Percentiles rank a stretch among this genome's conserved stretches.
Conservation (phyloP, 1,140 invertebrate genomes). For the Hydropsyche tenuis region DNA sequence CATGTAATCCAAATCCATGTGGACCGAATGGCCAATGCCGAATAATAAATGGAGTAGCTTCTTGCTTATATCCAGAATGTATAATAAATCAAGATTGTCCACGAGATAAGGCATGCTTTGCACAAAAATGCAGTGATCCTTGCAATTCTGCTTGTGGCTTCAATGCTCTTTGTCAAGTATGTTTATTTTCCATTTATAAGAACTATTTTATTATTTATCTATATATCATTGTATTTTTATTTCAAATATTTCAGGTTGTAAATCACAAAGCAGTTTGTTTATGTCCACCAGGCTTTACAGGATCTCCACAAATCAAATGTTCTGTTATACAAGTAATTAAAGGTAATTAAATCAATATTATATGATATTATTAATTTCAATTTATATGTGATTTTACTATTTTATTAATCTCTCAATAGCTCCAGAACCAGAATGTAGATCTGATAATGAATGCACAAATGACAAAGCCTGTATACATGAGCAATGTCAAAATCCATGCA, state of each 20-base stretch:
- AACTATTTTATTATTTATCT: neutral
- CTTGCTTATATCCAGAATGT: slow-evolving; percentile 85
- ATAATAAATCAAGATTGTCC: slow-evolving; percentile 84
- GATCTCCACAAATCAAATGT: slow-evolving; percentile 67
- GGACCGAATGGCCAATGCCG: slow-evolving; percentile 80
- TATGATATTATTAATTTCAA: no score
- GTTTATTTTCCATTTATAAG: neutral
- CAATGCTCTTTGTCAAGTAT: slow-evolving; percentile 79
- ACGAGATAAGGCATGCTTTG: slow-evolving; percentile 79
- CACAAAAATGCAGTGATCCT: slow-evolving; percentile 81
- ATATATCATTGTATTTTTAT: neutral
- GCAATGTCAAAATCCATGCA: slow-evolving; percentile 80
- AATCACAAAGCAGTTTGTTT: slow-evolving; percentile 67
- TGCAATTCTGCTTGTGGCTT: slow-evolving; percentile 82
- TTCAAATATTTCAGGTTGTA: slow-evolving; percentile 54
- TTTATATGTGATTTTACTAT: no score
- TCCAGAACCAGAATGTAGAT: slow-evolving; percentile 77
- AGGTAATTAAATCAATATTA: no score
- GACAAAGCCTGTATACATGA: slow-evolving; percentile 83
- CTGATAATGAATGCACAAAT: slow-evolving; percentile 82
- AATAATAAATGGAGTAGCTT: slow-evolving; percentile 71
- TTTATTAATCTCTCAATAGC: slow-evolving; percentile 52
- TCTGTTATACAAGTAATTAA: slow-evolving; percentile 34
- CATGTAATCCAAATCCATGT: slow-evolving; percentile 83
- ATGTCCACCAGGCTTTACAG: slow-evolving; percentile 79